Evolutionary conservation across 1,140 invertebrate genomes (phyloP).

Genomic region (Yoshiicerus persimilis): DNA sequence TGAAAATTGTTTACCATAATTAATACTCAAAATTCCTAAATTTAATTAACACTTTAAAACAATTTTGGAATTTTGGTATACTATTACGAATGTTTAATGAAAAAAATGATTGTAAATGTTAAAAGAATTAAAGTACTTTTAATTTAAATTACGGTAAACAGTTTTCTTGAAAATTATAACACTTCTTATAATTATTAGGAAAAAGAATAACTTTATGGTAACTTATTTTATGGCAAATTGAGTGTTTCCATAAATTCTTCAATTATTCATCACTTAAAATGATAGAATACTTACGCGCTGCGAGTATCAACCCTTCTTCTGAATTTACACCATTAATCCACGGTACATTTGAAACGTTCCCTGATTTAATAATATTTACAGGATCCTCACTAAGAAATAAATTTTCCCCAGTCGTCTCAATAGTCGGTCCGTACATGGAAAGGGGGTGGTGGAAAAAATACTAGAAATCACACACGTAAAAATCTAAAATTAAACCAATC

Average conservation of each 20-base stretch:
- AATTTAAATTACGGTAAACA: no score
- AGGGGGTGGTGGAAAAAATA: background rate
- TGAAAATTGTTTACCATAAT: no score
- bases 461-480: background rate
- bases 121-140: no score
- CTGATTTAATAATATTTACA: background rate
- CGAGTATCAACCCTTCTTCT: background rate
- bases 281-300: background rate
- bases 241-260: no score
- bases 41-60: no score
- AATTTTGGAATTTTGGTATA: no score
- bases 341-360: conserved; percentile 55
- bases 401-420: background rate
- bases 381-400: background rate
- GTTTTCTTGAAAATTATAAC: no score
- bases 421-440: background rate
- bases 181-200: background rate
- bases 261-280: no score
- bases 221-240: no score
- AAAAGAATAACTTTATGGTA: background rate
- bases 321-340: conserved; percentile 63
- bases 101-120: no score
- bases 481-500: background rate
- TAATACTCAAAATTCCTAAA: no score
- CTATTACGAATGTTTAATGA: background rate